Evolutionary conservation across 1,140 invertebrate species (phyloP).

Genomic region (Drosophila busckii): DNA sequence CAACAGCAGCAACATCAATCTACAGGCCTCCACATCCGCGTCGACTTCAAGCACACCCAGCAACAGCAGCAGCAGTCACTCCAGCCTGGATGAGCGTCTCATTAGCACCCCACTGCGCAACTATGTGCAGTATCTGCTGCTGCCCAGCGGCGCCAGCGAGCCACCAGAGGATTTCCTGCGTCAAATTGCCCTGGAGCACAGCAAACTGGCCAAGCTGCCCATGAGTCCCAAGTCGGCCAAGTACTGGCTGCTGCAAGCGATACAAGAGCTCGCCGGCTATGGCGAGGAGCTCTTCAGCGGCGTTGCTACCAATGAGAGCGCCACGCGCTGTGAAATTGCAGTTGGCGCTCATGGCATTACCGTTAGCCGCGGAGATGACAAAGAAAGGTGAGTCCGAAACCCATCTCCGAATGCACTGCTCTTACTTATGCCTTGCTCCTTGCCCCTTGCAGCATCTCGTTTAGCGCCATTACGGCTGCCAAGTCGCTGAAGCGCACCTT

Average conservation of each 20-base stretch:
- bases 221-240: conserved; percentile 82
- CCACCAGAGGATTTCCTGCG: conserved; percentile 62
- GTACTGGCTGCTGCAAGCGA: conserved; percentile 89
- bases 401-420: background rate
- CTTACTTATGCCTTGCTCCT: conserved; percentile 26
- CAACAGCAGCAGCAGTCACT: conserved; percentile 59
- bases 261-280: conserved; percentile 86
- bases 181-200: conserved; percentile 71
- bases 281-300: conserved; percentile 91
- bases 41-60: conserved; percentile 62
- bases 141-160: conserved; percentile 27
- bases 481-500: conserved; percentile 87
- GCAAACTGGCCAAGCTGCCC: conserved; percentile 62
- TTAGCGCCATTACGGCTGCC: conserved; percentile 89
- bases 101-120: conserved; percentile 55
- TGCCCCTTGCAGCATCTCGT: conserved; percentile 88
- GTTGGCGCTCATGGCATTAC: conserved; percentile 91
- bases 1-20: conserved; percentile 24
- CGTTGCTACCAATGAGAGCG: conserved; percentile 80
- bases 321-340: conserved; percentile 66
- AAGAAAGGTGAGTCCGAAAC: conserved; percentile 69
- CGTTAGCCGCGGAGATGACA: conserved; percentile 82
- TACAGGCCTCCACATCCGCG: conserved; percentile 29
- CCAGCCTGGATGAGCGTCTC: conserved; percentile 52
- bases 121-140: conserved; percentile 69